Base-by-base conservation (phyloP, 2,888 invertebrate genomes). In the Chymomyza fuscimana region DNA sequence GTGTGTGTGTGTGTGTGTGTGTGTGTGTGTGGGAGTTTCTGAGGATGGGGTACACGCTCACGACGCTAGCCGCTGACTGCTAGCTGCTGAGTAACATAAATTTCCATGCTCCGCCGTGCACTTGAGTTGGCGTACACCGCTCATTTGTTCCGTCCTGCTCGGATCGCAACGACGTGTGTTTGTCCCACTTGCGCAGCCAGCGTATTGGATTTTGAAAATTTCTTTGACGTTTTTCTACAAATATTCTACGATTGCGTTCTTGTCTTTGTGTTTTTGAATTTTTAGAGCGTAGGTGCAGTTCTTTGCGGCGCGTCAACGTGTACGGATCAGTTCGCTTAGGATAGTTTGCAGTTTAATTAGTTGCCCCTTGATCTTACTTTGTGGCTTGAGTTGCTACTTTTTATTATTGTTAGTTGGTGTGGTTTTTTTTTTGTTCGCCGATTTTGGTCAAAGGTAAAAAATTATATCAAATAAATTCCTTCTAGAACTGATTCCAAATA, bases 271-370 rank as follows among this genome's bases (percentile, higher is more conserved):
- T 78, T 86, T 86, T 88, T 74, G 67, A 85, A 89, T 89, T 88
- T 89, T 88, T 90, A 89, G 91, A 91, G 91, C 91, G 92, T 92
- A 91, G 91, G 90, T 91, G 91, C 91, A 91, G 91, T 91, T 88
- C 87, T 89, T 90, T 90, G 91, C 89, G 90, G 77, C 88, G 90
- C 91, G 91, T 85, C 82, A 84, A 70, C 82, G 76, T 84, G 87
- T 76, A 72, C 88, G 74, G 80, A 81, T 79, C 81, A 76, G 73
- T 74, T 60, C 77, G 72, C 69, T 70, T 19, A 5, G 58, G 4
- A 9, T 10, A 12, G 52, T 52, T 40, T 40, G 7, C 40, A 40
- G 40, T 10, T 40, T 40, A 10, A 40, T 40, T 40, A 40, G 40
- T 40, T 3, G 10, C 5, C 9, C 40, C 40, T 6, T 40, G 9